phyloP scores from a whole-genome alignment of 2,888 invertebrate genomes.

The Axea sp. region DNA sequence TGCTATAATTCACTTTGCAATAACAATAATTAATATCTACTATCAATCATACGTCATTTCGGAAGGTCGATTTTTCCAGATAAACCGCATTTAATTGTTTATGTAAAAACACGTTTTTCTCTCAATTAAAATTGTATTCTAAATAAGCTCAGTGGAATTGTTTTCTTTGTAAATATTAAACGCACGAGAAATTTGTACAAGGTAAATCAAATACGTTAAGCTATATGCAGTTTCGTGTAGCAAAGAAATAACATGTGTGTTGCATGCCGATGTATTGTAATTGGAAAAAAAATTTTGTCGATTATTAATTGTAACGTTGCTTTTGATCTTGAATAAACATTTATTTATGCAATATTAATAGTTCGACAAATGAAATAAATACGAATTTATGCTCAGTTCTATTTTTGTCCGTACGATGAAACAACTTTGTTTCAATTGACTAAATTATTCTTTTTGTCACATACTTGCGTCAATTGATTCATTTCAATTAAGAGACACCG shows the following conservation, averaged over 20 bases:
- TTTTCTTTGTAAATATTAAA: conserved; percentile 14
- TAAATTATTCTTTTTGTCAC: conserved; percentile 24
- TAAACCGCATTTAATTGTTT: too few relatives aligned
- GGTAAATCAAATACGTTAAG: neutral
- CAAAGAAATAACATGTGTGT: too few relatives aligned
- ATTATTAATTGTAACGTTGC: too few relatives aligned
- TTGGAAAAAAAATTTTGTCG: too few relatives aligned
- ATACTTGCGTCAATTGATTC: conserved; percentile 40
- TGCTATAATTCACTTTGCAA: conserved; percentile 11
- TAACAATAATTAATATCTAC: conserved; percentile 2
- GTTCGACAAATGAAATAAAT: too few relatives aligned
- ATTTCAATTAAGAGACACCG: conserved; percentile 28
- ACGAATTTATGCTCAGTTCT: neutral
- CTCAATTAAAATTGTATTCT: conserved; percentile 1
- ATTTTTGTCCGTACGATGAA: neutral
- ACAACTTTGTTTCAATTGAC: conserved; percentile 26
- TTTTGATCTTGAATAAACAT: too few relatives aligned
- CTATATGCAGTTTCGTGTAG: neutral
- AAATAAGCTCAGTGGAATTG: neutral
- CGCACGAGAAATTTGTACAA: neutral
- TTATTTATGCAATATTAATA: too few relatives aligned
- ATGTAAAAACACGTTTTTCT: too few relatives aligned
- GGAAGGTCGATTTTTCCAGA: too few relatives aligned
- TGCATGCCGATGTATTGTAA: too few relatives aligned
- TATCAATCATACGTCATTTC: too few relatives aligned